A percentile compares a stretch with the other conserved stretches of the same genome.
phyloP scores from a whole-genome alignment of 1,140 invertebrate genomes.

The Pygmarrhopalites habei region DNA sequence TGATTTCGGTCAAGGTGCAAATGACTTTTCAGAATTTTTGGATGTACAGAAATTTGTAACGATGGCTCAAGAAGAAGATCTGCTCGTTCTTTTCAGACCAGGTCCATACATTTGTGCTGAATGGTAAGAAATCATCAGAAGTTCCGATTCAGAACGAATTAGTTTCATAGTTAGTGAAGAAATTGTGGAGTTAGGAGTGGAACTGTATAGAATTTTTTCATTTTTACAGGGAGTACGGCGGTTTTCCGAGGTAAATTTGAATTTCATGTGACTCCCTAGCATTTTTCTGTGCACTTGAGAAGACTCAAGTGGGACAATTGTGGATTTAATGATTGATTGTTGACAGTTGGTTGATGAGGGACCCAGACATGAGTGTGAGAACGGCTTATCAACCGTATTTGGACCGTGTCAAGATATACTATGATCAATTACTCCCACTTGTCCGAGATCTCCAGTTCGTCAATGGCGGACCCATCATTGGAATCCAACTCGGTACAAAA shows the following conservation, averaged over 20 bases:
- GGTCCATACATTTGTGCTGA: slow-evolving; percentile 47
- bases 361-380: slow-evolving; percentile 48
- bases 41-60: slow-evolving; percentile 38
- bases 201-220: no score
- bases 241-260: neutral
- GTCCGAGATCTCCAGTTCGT: slow-evolving; percentile 25
- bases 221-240: slow-evolving; percentile 44
- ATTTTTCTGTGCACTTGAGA: neutral
- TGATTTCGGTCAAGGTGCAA: slow-evolving; percentile 38
- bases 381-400: slow-evolving; percentile 47
- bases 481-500: slow-evolving; percentile 15
- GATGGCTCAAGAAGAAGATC: slow-evolving; percentile 43
- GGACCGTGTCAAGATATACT: slow-evolving; percentile 46
- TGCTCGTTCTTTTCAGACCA: slow-evolving; percentile 40
- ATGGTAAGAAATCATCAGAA: no score
- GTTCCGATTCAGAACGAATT: no score
- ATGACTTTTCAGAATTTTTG: slow-evolving; percentile 38
- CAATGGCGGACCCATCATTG: slow-evolving; percentile 28
- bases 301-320: no score
- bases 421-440: slow-evolving; percentile 45
- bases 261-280: neutral
- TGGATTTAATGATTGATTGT: neutral
- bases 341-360: slow-evolving; percentile 48
- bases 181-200: no score
- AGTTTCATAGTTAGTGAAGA: no score